Percentiles rank a stretch among this genome's conserved stretches.
phyloP scores from a whole-genome alignment of 2,797 vertebrate genomes.

The Anniella stebbinsi region DNA sequence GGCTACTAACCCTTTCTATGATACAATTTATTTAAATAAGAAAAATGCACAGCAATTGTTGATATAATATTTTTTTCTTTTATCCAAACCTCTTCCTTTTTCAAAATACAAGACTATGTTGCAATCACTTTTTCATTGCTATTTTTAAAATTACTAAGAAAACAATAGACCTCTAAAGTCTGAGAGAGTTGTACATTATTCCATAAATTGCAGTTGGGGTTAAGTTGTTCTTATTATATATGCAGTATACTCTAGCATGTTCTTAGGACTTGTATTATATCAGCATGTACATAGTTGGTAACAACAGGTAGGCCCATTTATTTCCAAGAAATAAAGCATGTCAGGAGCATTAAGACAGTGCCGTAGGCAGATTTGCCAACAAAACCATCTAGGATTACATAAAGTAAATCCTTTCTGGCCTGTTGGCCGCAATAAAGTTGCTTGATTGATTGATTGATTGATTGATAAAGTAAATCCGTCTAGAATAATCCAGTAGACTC shows the following conservation, averaged over 20 bases:
- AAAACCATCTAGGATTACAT: background rate
- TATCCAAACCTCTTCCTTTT: slow-evolving; percentile 18
- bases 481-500: background rate
- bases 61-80: background rate
- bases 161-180: background rate
- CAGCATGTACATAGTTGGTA: background rate
- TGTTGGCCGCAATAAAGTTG: too few species aligned
- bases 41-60: background rate
- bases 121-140: background rate
- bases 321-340: background rate
- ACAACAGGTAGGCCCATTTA: background rate
- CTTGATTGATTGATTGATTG: too few species aligned
- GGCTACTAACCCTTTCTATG: slow-evolving; percentile 19
- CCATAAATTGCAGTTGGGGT: background rate
- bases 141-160: background rate
- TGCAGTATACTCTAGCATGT: background rate
- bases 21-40: slow-evolving; percentile 34
- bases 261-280: background rate
- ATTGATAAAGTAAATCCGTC: background rate
- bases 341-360: background rate
- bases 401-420: too few species aligned
- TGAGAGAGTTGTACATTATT: background rate
- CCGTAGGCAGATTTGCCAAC: background rate
- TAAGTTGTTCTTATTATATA: background rate
- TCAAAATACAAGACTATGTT: slow-evolving; percentile 5